Evolutionary conservation across 64 coral and sea anemone species (phyloP).

Genomic region (Actinia tenebrosa): DNA sequence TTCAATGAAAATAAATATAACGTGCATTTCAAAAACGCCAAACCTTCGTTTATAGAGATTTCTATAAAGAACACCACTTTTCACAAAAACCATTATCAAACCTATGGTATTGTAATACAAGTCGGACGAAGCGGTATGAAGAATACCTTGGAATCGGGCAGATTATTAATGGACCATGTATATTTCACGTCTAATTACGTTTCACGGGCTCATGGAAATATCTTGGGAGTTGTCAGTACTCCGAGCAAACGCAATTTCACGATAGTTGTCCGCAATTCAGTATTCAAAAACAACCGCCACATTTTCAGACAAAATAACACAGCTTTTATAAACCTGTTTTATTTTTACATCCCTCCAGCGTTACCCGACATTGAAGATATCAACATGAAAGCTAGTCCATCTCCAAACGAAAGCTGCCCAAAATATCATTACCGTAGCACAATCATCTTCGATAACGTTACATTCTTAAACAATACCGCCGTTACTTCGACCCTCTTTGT

Average conservation of each 20-base stretch:
- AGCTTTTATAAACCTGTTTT: not conserved
- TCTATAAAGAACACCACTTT: not conserved
- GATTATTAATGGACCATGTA: not conserved
- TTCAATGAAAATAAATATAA: not conserved
- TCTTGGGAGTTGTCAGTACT: not conserved
- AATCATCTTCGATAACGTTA: constrained; percentile 6
- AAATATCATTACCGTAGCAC: not conserved
- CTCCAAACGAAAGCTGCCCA: not conserved
- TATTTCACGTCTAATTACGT: not conserved
- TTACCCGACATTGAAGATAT: not conserved
- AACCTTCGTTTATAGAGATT: not conserved
- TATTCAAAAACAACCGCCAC: not conserved
- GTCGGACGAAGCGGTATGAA: not conserved
- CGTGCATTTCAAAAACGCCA: not conserved
- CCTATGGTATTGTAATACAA: not conserved
- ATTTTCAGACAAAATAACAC: not conserved
- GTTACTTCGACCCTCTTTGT: constrained; percentile 13
- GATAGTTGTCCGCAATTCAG: not conserved
- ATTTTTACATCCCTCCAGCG: not conserved
- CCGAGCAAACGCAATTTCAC: not conserved
- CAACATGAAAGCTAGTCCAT: not conserved
- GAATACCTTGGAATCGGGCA: not conserved
- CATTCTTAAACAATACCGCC: constrained; percentile 2
- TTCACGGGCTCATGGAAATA: not conserved
- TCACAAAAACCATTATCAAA: not conserved